phyloP scores from a whole-genome alignment of 1,140 invertebrate genomes.

The Triops cancriformis region DNA sequence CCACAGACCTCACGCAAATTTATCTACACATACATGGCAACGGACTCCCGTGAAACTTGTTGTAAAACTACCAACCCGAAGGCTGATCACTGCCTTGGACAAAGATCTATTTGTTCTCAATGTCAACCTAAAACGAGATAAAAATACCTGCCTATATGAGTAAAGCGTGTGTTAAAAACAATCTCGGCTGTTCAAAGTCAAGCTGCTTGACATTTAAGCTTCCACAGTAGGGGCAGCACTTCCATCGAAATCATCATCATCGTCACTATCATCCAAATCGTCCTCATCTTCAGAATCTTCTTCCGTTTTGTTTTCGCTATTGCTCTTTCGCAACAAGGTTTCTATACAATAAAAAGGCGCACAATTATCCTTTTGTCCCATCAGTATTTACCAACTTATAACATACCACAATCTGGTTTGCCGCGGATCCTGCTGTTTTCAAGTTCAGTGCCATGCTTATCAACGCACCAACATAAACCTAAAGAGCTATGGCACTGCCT shows the following conservation, averaged over 20 bases:
- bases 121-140: not conserved
- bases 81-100: not conserved
- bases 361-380: not conserved
- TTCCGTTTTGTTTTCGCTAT: slow-evolving; percentile 7
- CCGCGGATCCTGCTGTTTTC: slow-evolving; percentile 71
- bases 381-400: not conserved
- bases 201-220: not conserved
- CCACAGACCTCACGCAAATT: not conserved
- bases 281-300: slow-evolving; percentile 20
- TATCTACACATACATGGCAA: not conserved
- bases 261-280: slow-evolving; percentile 19
- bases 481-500: slow-evolving; percentile 75
- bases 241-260: slow-evolving; percentile 24
- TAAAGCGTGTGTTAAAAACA: slow-evolving; percentile 10
- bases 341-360: not conserved
- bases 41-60: not conserved
- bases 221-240: not conserved
- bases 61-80: not conserved
- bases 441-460: slow-evolving; percentile 81
- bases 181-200: not conserved
- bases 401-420: slow-evolving; percentile 76
- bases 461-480: slow-evolving; percentile 85
- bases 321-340: slow-evolving; percentile 19
- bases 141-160: slow-evolving; percentile 13
- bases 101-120: not conserved